Evolutionary conservation across 2,797 vertebrate genomes (phyloP), one percentile per base, ranked within the genome.

Genomic region (Prunella strophiata): DNA sequence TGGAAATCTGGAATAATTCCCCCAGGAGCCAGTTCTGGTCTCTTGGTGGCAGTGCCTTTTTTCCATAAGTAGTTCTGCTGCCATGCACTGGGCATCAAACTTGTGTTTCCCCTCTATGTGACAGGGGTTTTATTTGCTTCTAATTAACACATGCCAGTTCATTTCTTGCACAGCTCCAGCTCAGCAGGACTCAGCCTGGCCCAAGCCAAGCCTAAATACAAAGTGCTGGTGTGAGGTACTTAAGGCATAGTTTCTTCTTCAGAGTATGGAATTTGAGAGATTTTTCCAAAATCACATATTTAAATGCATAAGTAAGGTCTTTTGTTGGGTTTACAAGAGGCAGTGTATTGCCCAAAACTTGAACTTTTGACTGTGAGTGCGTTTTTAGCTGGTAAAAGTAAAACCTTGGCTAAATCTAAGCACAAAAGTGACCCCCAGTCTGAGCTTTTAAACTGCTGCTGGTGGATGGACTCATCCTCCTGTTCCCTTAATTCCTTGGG

Each of bases 41-140:
- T 45, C 62, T 14, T 38, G 29, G 32, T 91, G 85, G 11, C 12
- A 14, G 18, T 21, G 29, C 11, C 25, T 81, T 40, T 80, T 38
- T 54, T 67, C 32, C 6, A 0, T 14, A 11, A 55, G 29, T 7
- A n/a, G 55, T 51, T 67, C 21, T 25, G 30, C 68, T 83, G 45
- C 57, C 14, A 0, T 36, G 48, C 17, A 0, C 25, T 34, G 23
- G 40, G 3, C 38, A 9, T 38, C 62, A 40, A 9, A 52, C 58
- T 59, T 6, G 0, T 2, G 21, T 26, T 34, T 50, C 9, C 20
- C 19, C 14, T 26, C 10, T 36, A 36, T 13, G 5, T 19, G 47
- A 23, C 11, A 17, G 8, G 29, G 27, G 5, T 11, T 80, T 63
- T 27, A 30, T 34, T 89, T 88, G 76, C 13, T 73, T 62, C 84